Evolutionary conservation across 2,888 invertebrate species (phyloP), one percentile per base, ranked within the genome.

Genomic region (Dynastes grantii): DNA sequence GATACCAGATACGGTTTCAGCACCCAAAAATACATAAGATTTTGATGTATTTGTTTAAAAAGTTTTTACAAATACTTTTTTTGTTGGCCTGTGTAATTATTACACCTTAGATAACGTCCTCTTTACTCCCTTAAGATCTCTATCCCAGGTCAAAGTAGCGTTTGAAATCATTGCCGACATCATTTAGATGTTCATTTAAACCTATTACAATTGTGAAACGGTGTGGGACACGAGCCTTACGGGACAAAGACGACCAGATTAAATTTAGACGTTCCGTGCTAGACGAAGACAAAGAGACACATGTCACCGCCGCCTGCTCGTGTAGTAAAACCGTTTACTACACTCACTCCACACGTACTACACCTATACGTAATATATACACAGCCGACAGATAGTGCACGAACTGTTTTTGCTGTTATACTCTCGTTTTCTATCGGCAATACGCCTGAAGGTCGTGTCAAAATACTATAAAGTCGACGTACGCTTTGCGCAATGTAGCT

Each of bases 291-390:
- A 68, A 68, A 45, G 45, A 8, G 16, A 27, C 27, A 77, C 58
- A 32, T 53, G 51, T 64, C 61, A 53, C 16, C 53, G 27, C 45
- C 49, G 27, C 29, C 51, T 68, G 16, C 16, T 45, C 8, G 49
- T 51, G 45, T 68, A 77, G 76, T 68, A 77, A 58, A 77, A 68
- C 37, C 67, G 76, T 68, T 77, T 68, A 68, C 9, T 51, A 76
- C 68, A 55, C 55, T 77, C 76, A 55, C 51, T 51, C 9, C 68
- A 22, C 51, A 51, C 68, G 11, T 51, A 51, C 11, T 32, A 63
- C 29, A 63, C 45, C 45, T 45, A 45, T 45, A 45, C 8, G 45
- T 45, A 45, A 32, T 29, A 63, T 27, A n/a, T 27, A 27, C 29
- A 29, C 63, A 9, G 29, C 13, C 29, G 11, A 63, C 9, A 29